phyloP scores from a whole-genome alignment of 2,113 vertebrate species.

The Paraplagusia blochii region DNA sequence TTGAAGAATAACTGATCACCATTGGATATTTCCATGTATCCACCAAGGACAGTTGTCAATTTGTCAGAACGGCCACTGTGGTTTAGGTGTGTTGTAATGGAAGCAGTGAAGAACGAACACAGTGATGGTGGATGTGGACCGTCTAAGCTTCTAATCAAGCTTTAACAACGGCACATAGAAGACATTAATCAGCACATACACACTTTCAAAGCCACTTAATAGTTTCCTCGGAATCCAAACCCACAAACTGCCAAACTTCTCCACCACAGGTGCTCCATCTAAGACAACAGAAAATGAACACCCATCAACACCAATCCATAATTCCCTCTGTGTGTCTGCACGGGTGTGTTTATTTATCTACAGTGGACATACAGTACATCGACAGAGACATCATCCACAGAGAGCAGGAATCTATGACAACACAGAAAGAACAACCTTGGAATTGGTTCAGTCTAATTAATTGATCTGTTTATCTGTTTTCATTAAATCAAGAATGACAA shows the following conservation, averaged over 20 bases:
- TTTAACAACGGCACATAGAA: background rate
- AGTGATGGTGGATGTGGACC: background rate
- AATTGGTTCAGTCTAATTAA: too few relatives aligned
- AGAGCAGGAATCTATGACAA: conserved; percentile 1
- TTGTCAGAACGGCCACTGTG: conserved; percentile 35
- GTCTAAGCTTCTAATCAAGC: background rate
- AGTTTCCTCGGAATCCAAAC: conserved; percentile 5
- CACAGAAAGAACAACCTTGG: background rate
- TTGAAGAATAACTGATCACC: too few relatives aligned
- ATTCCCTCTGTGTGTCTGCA: conserved; percentile 30
- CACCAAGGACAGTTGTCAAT: conserved; percentile 11
- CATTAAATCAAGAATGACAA: too few relatives aligned
- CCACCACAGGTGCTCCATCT: conserved; percentile 35
- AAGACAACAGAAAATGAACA: conserved; percentile 12
- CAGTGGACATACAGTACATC: conserved; percentile 4
- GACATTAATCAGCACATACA: background rate
- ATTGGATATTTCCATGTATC: conserved; percentile 19
- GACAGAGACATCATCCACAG: conserved; percentile 15
- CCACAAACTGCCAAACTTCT: conserved; percentile 33
- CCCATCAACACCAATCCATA: conserved; percentile 48
- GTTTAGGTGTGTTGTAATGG: conserved; percentile 14
- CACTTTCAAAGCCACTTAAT: background rate
- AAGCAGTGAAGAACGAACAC: background rate
- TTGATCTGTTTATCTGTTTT: too few relatives aligned
- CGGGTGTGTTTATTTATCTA: background rate